Conservation (phyloP, 2,888 invertebrate genomes). For the Nasonovia ribisnigri region DNA sequence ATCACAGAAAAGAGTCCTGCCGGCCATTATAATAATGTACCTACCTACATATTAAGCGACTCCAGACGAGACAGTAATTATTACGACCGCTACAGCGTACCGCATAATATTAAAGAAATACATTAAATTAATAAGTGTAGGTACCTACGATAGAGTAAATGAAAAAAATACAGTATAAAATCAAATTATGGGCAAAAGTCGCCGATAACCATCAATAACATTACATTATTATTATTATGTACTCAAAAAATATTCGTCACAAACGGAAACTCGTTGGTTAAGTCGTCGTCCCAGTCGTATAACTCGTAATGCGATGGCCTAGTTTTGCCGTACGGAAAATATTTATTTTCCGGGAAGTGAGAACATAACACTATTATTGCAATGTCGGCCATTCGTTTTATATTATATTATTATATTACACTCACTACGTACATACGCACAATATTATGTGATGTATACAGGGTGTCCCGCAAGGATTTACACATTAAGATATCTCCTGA, state of each 20-base stretch:
- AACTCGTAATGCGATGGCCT: conserved; percentile 19
- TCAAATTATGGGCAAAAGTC: background rate
- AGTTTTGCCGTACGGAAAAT: conserved; percentile 23
- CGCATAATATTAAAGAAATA: background rate
- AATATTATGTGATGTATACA: background rate
- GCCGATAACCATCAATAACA: background rate
- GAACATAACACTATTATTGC: background rate
- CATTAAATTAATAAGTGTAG: no score
- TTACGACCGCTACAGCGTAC: background rate
- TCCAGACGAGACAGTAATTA: background rate
- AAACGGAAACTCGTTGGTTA: conserved; percentile 14
- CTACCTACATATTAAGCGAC: background rate
- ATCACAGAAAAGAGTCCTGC: background rate
- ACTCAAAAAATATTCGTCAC: background rate
- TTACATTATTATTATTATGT: background rate
- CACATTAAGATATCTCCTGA: no score
- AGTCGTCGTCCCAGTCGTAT: background rate
- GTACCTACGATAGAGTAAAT: background rate
- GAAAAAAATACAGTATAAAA: background rate
- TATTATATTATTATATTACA: background rate
- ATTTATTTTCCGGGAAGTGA: conserved; percentile 39
- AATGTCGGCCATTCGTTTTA: conserved; percentile 8
- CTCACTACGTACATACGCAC: background rate
- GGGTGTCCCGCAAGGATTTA: no score
- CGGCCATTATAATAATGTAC: background rate